phyloP scores from a whole-genome alignment of 2,113 vertebrate species.

The Puffinus mauretanicus region DNA sequence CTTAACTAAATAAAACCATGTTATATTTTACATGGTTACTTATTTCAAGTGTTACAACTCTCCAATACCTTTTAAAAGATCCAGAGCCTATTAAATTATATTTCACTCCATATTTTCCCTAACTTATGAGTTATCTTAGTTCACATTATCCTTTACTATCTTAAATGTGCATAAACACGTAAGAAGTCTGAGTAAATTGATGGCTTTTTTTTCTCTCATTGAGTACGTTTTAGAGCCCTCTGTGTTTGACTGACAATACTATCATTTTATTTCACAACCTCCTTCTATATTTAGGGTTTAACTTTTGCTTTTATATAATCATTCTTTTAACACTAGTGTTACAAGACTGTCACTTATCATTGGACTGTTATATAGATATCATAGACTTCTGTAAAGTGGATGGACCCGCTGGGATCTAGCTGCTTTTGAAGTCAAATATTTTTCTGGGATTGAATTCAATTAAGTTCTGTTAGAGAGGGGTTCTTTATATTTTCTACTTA shows the following conservation, averaged over 20 bases:
- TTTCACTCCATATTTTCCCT: not conserved
- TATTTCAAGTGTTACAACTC: not conserved
- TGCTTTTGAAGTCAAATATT: not conserved
- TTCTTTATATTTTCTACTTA: not conserved
- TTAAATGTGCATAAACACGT: not conserved
- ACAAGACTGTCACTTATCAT: not conserved
- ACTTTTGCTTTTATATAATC: not conserved
- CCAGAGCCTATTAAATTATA: not conserved
- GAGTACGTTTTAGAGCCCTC: not conserved
- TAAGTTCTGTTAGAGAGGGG: not conserved
- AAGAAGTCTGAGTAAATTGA: not conserved
- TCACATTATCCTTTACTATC: not conserved
- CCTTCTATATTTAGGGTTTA: not conserved
- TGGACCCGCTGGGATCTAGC: not conserved
- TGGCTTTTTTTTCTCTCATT: fast-evolving
- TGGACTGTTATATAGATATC: not conserved
- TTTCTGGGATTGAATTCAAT: not conserved
- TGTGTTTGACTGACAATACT: not conserved
- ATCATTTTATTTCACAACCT: not conserved
- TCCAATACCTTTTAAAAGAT: not conserved
- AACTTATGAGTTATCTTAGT: not conserved
- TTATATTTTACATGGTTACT: not conserved
- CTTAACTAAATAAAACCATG: not conserved
- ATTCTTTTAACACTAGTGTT: not conserved
- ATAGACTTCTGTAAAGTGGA: not conserved